Percentiles rank a stretch among this genome's conserved stretches.
Evolutionary conservation across 2,797 vertebrate species (phyloP).

Genomic region (Sphenodon punctatus): DNA sequence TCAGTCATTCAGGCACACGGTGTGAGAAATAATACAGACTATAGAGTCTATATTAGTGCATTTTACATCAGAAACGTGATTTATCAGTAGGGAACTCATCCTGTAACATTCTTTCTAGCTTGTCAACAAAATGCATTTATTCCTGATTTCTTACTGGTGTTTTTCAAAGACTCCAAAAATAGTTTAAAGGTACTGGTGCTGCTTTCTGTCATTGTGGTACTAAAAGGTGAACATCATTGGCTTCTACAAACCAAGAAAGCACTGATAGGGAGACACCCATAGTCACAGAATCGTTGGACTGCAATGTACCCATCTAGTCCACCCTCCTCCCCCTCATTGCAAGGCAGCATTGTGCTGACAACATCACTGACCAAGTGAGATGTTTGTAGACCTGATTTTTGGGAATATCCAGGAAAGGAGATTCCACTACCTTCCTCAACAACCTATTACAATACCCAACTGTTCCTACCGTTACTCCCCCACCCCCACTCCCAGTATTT

Average conservation of each 20-base stretch:
- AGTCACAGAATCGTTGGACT: too few relatives aligned
- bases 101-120: constrained; percentile 21
- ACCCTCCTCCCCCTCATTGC: too few relatives aligned
- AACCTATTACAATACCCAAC: too few relatives aligned
- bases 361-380: too few relatives aligned
- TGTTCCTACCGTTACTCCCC: too few relatives aligned
- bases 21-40: not conserved
- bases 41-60: accelerated
- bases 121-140: constrained; percentile 22
- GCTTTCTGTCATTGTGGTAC: not conserved
- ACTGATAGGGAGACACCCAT: not conserved
- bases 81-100: not conserved
- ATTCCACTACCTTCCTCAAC: too few relatives aligned
- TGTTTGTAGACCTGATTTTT: too few relatives aligned
- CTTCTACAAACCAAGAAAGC: not conserved
- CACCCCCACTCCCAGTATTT: too few relatives aligned
- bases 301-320: too few relatives aligned
- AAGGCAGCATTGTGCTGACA: too few relatives aligned
- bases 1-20: not conserved
- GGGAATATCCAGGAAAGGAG: too few relatives aligned
- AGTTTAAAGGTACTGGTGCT: not conserved
- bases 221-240: not conserved
- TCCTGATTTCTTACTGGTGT: constrained; percentile 30
- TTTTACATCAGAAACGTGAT: constrained; percentile 21
- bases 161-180: not conserved